Conservation (phyloP, 2,113 vertebrate species). For the Phalacrocorax aristotelis region DNA sequence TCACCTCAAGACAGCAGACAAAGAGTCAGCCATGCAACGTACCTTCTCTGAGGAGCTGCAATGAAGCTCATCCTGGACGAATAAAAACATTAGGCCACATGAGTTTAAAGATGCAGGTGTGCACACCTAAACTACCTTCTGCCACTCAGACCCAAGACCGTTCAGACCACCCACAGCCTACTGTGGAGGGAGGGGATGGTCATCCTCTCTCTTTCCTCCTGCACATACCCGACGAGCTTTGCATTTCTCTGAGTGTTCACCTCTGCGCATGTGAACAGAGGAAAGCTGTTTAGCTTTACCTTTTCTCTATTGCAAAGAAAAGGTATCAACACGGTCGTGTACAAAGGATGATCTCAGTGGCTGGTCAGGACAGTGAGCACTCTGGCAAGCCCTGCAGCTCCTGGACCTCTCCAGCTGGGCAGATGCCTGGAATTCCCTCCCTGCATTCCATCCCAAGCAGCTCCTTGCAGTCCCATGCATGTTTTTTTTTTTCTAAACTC, state of each 20-base stretch:
- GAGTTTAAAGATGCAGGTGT: background rate
- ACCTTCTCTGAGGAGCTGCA: background rate
- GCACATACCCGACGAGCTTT: background rate
- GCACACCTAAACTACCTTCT: background rate
- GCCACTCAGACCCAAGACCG: background rate
- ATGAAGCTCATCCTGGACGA: background rate
- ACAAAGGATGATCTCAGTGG: background rate
- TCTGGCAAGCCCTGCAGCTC: background rate
- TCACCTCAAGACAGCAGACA: slow-evolving; percentile 57
- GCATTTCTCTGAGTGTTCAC: background rate
- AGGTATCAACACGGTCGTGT: background rate
- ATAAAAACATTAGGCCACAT: slow-evolving; percentile 12
- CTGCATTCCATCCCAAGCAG: background rate
- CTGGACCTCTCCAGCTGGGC: background rate
- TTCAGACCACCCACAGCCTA: background rate
- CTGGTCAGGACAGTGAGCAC: background rate
- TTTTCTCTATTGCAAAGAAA: background rate
- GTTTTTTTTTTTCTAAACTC: background rate
- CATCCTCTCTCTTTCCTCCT: background rate
- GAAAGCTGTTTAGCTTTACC: background rate
- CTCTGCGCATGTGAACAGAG: background rate
- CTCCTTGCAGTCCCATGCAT: background rate
- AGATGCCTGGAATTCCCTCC: background rate
- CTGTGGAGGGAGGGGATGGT: background rate
- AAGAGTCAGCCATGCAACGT: background rate